Evolutionary conservation across 2,797 vertebrate genomes (phyloP).

Genomic region (Remorina albescens): DNA sequence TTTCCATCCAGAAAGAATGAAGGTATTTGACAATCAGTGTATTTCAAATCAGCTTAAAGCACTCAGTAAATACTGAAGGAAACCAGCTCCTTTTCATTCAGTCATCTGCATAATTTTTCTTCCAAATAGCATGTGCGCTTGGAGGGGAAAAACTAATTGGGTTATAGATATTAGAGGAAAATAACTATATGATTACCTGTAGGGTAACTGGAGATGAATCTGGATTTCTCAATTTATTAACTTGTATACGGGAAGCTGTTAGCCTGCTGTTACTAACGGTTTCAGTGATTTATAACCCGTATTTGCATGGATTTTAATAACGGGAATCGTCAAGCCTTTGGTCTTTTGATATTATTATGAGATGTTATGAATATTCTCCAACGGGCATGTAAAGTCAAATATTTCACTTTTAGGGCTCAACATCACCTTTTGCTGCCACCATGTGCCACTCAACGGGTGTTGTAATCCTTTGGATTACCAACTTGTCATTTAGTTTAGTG

Average conservation of each 20-base stretch:
- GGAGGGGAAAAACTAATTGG: conserved; percentile 45
- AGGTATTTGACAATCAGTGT: conserved; percentile 36
- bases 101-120: conserved; percentile 39
- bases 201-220: conserved; percentile 43
- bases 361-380: background rate
- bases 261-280: conserved; percentile 32
- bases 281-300: conserved; percentile 31
- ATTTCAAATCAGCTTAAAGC: conserved; percentile 39
- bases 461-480: no score
- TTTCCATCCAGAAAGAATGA: conserved; percentile 34
- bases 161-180: conserved; percentile 53
- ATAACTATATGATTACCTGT: conserved; percentile 40
- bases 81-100: no score
- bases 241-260: conserved; percentile 30
- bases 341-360: conserved; percentile 23
- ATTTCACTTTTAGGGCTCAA: background rate
- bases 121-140: conserved; percentile 49
- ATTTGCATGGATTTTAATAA: conserved; percentile 38
- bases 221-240: conserved; percentile 37
- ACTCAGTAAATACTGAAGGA: no score
- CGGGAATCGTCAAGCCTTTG: conserved; percentile 1
- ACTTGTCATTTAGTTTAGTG: no score
- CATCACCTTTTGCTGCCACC: background rate
- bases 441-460: no score
- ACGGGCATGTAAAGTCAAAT: background rate